Percentiles rank a stretch among this genome's conserved stretches.
These are phyloP conservation scores for Vidua macroura DNA, from an alignment of 2,113 vertebrate species.

Conservation along the genomic window DNA sequence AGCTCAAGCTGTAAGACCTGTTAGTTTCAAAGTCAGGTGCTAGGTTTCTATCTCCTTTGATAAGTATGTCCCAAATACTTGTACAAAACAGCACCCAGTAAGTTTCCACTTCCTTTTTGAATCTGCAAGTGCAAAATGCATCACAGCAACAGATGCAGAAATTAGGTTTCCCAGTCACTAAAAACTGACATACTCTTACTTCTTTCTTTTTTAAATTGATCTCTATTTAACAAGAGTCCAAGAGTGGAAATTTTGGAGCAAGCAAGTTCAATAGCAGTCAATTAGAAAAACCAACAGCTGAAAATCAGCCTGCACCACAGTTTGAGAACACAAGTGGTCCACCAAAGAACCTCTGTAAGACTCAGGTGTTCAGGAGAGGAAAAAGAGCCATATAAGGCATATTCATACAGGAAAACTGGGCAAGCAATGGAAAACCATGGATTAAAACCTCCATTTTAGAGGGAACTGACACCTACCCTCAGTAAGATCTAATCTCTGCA, in stretches of 20 bases:
- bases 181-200: neutral
- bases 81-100: neutral
- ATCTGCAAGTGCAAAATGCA: neutral
- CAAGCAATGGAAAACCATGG: neutral
- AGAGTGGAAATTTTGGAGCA: neutral
- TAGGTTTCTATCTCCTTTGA: neutral
- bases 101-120: neutral
- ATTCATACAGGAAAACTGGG: neutral
- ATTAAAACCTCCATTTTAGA: neutral
- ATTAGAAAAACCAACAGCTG: neutral
- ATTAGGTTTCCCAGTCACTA: neutral
- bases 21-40: neutral
- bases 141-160: neutral
- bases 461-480: neutral
- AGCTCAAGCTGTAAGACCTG: neutral
- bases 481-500: neutral
- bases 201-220: neutral
- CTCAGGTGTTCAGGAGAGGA: neutral
- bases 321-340: neutral
- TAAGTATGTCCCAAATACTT: neutral
- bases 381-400: neutral
- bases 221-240: neutral
- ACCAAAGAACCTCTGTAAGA: neutral
- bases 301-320: neutral
- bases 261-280: neutral